Evolutionary conservation across 2,888 invertebrate species (phyloP).

Genomic region (Pristionchus japonicus): DNA sequence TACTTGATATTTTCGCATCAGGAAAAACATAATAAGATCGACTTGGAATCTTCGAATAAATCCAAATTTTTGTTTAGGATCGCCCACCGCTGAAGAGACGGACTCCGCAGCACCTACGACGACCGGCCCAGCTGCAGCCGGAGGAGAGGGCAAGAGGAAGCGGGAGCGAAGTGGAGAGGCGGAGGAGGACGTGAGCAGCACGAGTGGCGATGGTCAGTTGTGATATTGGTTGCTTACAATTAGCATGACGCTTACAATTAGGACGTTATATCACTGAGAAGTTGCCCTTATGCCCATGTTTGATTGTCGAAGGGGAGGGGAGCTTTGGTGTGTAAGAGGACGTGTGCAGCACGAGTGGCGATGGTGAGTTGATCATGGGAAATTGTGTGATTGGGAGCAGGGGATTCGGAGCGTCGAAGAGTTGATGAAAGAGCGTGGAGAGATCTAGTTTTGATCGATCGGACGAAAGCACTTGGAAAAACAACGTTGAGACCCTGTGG

Average conservation of each 20-base stretch:
- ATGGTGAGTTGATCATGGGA: constrained; percentile 6
- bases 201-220: constrained; percentile 43
- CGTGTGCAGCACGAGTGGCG: constrained; percentile 42
- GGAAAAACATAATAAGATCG: not conserved
- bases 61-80: not conserved
- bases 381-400: not conserved
- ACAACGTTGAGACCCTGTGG: no score
- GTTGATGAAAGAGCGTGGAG: no score
- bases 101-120: not conserved
- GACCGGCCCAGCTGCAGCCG: not conserved
- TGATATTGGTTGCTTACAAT: no score
- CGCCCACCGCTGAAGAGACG: not conserved
- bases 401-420: no score
- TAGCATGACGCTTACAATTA: no score
- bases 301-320: no score
- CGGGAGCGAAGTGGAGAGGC: not conserved
- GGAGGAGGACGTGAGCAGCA: constrained; percentile 34
- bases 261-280: no score
- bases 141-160: not conserved
- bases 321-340: not conserved
- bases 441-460: no score
- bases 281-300: no score
- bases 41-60: no score
- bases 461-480: no score
- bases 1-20: not conserved